Conservation (phyloP, 1,140 invertebrate genomes). For the Habropoda laboriosa region DNA sequence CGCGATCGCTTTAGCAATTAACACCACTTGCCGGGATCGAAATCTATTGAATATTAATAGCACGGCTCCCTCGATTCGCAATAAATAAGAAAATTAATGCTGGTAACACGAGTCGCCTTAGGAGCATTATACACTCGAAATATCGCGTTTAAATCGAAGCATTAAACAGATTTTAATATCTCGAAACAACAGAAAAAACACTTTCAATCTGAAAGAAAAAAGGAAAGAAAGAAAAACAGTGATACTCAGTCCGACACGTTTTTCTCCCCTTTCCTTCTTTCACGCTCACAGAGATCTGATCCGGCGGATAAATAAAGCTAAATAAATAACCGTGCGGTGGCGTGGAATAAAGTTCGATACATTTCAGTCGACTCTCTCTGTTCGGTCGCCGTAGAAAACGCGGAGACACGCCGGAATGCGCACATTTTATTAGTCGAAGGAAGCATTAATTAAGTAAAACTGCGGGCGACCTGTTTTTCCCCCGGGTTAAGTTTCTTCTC, state of each 20-base stretch:
- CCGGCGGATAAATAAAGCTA: background rate
- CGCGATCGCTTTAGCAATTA: constrained; percentile 5
- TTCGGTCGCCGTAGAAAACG: background rate
- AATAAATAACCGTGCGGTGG: background rate
- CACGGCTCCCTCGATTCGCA: background rate
- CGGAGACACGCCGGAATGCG: background rate
- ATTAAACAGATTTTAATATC: background rate
- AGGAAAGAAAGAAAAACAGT: too few species aligned
- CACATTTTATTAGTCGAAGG: constrained; percentile 14
- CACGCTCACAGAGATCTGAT: too few species aligned
- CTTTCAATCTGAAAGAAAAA: too few species aligned
- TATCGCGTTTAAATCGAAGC: background rate
- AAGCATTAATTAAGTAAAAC: constrained; percentile 28
- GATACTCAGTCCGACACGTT: too few species aligned
- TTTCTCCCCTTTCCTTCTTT: too few species aligned
- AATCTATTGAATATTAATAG: background rate
- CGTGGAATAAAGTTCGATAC: background rate
- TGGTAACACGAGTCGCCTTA: background rate
- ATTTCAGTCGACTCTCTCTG: background rate
- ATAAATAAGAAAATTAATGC: background rate
- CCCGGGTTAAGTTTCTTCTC: background rate
- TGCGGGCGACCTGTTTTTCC: background rate
- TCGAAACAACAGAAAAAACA: background rate
- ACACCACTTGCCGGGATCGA: background rate
- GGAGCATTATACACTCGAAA: too few species aligned